A percentile compares a stretch with the other conserved stretches of the same genome.
phyloP scores from a whole-genome alignment of 2,113 vertebrate species.

The Oceanites oceanicus region DNA sequence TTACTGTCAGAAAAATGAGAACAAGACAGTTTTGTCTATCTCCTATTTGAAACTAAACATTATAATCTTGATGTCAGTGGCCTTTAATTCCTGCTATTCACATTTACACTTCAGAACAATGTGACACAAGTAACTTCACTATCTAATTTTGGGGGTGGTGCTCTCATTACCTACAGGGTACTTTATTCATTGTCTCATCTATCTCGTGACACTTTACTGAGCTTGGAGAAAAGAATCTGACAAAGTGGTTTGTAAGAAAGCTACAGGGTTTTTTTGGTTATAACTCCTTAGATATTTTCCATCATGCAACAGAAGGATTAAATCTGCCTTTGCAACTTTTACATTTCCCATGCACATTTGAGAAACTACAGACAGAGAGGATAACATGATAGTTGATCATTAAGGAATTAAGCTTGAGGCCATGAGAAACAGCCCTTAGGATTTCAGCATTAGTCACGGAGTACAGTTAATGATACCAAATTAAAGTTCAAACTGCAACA shows the following conservation, averaged over 20 bases:
- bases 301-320: not conserved
- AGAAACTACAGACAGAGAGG: not conserved
- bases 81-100: not conserved
- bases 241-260: not conserved
- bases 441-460: slow-evolving; percentile 21
- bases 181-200: not conserved
- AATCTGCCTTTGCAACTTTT: not conserved
- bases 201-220: not conserved
- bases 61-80: not conserved
- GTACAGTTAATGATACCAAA: not conserved
- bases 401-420: not conserved
- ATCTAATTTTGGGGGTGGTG: not conserved
- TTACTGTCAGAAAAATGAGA: not conserved
- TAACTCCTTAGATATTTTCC: not conserved
- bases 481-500: not conserved
- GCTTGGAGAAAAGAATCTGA: not conserved
- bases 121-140: not conserved
- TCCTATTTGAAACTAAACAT: not conserved
- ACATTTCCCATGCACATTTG: not conserved
- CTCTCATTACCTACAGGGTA: not conserved
- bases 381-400: not conserved
- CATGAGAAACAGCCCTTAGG: not conserved
- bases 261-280: not conserved
- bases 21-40: not conserved
- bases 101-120: not conserved